phyloP scores from a whole-genome alignment of 2,888 invertebrate genomes.

The Dolichomitus sp. region DNA sequence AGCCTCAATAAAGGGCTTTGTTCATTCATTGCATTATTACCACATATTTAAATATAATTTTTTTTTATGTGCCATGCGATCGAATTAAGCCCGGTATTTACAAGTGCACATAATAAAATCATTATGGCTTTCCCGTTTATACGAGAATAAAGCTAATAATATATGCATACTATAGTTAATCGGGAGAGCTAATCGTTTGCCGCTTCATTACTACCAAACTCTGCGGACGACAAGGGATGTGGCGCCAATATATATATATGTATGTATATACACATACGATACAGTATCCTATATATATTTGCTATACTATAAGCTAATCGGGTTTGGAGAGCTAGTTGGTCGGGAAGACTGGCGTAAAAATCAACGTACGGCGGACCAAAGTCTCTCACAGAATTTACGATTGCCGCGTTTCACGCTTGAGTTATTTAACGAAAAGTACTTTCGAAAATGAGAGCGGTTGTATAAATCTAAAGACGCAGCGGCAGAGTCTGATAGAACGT shows the following conservation, averaged over 20 bases:
- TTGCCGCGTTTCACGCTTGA: conserved; percentile 41
- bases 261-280: too few relatives aligned
- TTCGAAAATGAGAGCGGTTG: conserved; percentile 31
- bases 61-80: neutral
- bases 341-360: conserved; percentile 51
- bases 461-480: conserved; percentile 55
- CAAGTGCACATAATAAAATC: neutral
- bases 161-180: conserved; percentile 39
- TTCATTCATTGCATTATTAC: too few relatives aligned
- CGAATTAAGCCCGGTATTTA: neutral
- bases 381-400: conserved; percentile 27
- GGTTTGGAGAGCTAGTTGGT: conserved; percentile 39
- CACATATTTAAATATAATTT: neutral
- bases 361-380: conserved; percentile 40
- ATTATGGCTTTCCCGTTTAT: conserved; percentile 30
- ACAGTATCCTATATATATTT: neutral
- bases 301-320: conserved; percentile 48
- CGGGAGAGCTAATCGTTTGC: conserved; percentile 49
- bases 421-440: conserved; percentile 64
- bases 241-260: conserved; percentile 4
- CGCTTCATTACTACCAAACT: conserved; percentile 54
- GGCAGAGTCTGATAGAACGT: conserved; percentile 3
- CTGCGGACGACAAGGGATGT: conserved; percentile 1
- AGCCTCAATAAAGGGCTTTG: too few relatives aligned
- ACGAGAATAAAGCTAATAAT: conserved; percentile 38